phyloP scores from a whole-genome alignment of 2,888 invertebrate genomes.

The Drosophila anomelani region DNA sequence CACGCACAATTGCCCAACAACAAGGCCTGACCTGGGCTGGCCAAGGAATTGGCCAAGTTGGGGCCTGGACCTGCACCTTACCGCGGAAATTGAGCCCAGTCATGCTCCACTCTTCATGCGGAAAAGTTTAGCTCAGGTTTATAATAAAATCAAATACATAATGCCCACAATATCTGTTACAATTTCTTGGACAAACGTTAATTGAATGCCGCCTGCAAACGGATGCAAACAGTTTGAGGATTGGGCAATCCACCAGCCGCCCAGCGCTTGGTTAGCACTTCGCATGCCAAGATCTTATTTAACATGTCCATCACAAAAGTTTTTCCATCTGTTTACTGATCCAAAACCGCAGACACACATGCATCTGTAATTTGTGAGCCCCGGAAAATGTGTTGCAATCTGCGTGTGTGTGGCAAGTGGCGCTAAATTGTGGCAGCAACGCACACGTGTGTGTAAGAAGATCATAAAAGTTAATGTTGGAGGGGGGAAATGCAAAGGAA shows the following conservation, averaged over 20 bases:
- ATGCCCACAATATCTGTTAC: constrained; percentile 42
- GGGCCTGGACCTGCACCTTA: constrained; percentile 6
- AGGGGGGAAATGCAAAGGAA: neutral
- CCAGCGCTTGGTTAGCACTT: constrained; percentile 43
- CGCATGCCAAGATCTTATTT: constrained; percentile 33
- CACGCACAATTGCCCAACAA: constrained; percentile 49
- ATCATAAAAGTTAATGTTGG: neutral
- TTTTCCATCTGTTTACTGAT: constrained; percentile 36
- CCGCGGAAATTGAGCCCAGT: constrained; percentile 56
- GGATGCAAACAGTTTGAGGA: constrained; percentile 17
- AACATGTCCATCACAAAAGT: constrained; percentile 49
- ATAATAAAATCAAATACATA: constrained; percentile 49
- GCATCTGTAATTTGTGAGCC: constrained; percentile 32
- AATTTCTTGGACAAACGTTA: constrained; percentile 51
- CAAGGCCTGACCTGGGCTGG: constrained; percentile 2
- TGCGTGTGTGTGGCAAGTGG: constrained; percentile 23
- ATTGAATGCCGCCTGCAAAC: constrained; percentile 34
- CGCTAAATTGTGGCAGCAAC: constrained; percentile 6
- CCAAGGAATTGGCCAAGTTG: neutral
- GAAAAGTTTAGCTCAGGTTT: constrained; percentile 57
- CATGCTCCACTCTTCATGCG: constrained; percentile 64
- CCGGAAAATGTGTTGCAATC: constrained; percentile 46
- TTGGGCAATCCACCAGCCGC: constrained; percentile 26
- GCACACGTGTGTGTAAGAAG: constrained; percentile 3
- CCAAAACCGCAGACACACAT: constrained; percentile 38